Base-by-base conservation (phyloP, 2,113 vertebrate genomes). In the Lycocorax pyrrhopterus region DNA sequence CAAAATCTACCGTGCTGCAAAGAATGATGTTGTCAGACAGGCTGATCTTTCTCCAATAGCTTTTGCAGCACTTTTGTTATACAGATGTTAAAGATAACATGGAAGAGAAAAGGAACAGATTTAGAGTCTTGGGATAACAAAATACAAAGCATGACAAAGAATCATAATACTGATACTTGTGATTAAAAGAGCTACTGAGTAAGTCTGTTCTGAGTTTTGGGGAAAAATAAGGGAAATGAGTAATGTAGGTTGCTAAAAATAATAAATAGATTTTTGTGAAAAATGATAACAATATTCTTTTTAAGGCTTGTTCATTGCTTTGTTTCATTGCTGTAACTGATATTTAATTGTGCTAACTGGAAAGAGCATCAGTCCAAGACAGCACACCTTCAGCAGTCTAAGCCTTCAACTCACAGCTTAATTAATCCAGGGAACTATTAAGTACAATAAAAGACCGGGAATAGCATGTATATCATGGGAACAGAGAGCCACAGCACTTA, bases 21-120 rank as follows among this genome's bases (percentile, higher is more conserved):
- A 96, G 88, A 96, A 89, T 84, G 92, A 90, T 94, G 90, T 64
- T 96, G 95, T 96, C 94, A 94, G 72, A 80, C 89, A 90, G 78
- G 76, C 68, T 46, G 92, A 95, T 96, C 86, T 90, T 89, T 84
- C 96, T 96, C 79, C 86, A 95, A 90, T 52, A 75, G 88, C 80
- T 88, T 90, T 89, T 84, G 60, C 92, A 93, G 79, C 60, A 72
- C 82, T 96, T 94, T 90, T 96, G 86, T 95, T 94, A 95, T 37
- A 75, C 84, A 93, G 92, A 96, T 93, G 79, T 90, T 90, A 75
- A 93, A 96, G 96, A 94, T 96, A 96, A 95, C 49, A 46, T 1
- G 4, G 76, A 75, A 94, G 66, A 94, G 84, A 94, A 90, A 91
- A 87, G 69, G 44, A 97, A 69, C 73, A 74, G 80, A 89, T 95